Evolutionary conservation across 2,888 invertebrate genomes (phyloP), one percentile per base, ranked within the genome.

Genomic region (Oligia latruncula): DNA sequence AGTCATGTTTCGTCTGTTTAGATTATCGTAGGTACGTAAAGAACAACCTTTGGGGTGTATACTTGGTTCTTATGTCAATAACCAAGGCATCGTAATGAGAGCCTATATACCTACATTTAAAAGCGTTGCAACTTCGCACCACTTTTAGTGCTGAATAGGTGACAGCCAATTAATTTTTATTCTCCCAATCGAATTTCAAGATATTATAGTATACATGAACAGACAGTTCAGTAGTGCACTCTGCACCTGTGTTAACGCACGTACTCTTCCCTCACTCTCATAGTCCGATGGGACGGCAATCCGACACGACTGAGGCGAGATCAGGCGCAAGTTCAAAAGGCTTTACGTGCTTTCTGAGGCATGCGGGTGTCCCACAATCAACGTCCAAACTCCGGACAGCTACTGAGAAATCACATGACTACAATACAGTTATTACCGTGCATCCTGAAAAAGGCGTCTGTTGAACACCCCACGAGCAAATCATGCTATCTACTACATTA

Each of bases 401-500:
- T n/a, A 55, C 15, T 55, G n/a, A 71, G 17, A 71, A 71, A 71
- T n/a, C 15, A 35, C 17, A 60, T n/a, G 8, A 76, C n/a, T 9
- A 49, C 15, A 64, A 11, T 23, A 15, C 11, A n/a, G 4, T 77
- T 17, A 40, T 66, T 79, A 79, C 79, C 79, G 55, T 72, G 79
- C 78, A 79, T 49, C 72, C 65, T 49, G 78, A 15, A 66, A 72
- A 79, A 0, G 35, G 40, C 2, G 46, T 8, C 20, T n/a, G 23
- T 20, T 11, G 8, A 35, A 15, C 3, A 35, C 58, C 79, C 4
- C 0, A 1, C 4, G 80, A 15, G 43, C 80, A 80, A 5, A 80
- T 43, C 80, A 80, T 80, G n/a, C 52, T 67, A 5, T 60, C 20
- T 60, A n/a, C 8, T 17, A 67, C 4, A n/a, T 35, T 43, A 15